Conservation (phyloP, 2,113 vertebrate genomes). For the Pithys albifrons region DNA sequence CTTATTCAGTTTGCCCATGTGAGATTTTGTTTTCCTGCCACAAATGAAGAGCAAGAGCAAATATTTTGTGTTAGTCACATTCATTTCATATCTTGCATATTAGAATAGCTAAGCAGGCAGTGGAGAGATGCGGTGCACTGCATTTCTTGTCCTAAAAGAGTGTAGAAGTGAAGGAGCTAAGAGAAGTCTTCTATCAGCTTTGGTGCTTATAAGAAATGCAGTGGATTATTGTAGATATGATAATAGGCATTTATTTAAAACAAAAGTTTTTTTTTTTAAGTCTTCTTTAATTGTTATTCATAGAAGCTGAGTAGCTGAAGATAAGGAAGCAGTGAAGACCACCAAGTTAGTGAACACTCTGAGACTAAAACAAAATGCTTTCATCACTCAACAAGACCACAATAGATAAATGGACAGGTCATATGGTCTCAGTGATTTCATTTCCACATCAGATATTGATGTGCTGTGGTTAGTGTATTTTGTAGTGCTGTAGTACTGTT, state of each 20-base stretch:
- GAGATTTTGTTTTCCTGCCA: neutral
- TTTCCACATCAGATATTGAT: neutral
- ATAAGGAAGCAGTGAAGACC: neutral
- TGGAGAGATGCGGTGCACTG: neutral
- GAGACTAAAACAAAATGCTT: neutral
- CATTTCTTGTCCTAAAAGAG: neutral
- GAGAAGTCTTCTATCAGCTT: neutral
- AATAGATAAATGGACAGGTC: neutral
- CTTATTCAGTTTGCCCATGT: neutral
- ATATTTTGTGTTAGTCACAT: neutral
- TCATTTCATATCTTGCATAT: neutral
- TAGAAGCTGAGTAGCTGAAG: neutral
- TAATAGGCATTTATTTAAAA: neutral
- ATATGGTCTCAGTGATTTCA: neutral
- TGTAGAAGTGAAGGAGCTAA: neutral
- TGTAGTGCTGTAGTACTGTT: neutral
- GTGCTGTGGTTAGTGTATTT: neutral
- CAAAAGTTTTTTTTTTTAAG: fast-evolving
- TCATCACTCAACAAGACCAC: neutral
- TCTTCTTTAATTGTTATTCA: neutral
- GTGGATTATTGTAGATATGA: neutral
- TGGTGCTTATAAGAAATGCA: neutral
- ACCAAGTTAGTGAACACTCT: neutral
- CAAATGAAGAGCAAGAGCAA: neutral
- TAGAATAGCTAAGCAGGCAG: neutral